Evolutionary conservation across 2,797 vertebrate genomes (phyloP).

Genomic region (Gallirallus australis): DNA sequence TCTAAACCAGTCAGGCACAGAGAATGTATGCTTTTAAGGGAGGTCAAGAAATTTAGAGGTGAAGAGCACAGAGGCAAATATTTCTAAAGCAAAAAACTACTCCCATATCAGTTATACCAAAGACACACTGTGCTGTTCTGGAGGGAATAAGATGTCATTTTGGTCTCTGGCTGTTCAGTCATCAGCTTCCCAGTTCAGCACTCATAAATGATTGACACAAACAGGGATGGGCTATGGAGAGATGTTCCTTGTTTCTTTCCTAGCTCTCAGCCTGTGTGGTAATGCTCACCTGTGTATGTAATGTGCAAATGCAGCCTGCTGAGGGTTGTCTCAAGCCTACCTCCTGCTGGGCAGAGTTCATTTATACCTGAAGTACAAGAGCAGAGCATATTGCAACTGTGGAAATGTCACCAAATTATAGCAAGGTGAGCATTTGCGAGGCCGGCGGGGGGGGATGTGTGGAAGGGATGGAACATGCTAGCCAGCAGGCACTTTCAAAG

Average conservation of each 20-base stretch:
- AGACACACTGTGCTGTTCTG: background rate
- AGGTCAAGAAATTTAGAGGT: background rate
- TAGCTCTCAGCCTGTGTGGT: background rate
- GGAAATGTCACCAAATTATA: constrained; percentile 53
- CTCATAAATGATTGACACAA: background rate
- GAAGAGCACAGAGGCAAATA: background rate
- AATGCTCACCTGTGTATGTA: background rate
- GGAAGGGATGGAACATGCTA: background rate
- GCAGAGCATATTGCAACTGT: background rate
- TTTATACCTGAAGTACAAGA: background rate
- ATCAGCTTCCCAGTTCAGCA: background rate
- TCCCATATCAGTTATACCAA: background rate
- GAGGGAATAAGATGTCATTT: background rate
- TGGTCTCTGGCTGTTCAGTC: background rate
- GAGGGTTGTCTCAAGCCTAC: background rate
- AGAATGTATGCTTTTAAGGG: background rate
- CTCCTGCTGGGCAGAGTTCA: constrained; percentile 23
- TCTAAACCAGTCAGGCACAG: background rate
- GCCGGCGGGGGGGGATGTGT: background rate
- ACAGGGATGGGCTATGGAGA: background rate
- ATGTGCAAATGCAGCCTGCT: background rate
- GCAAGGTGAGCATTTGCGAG: constrained; percentile 50
- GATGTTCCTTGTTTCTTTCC: background rate
- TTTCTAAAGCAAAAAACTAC: background rate
- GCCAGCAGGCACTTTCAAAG: constrained; percentile 56